These are phyloP conservation scores for Vespertilio murinus DNA, from an alignment of 2,797 vertebrate species.

Conservation along the genomic window DNA sequence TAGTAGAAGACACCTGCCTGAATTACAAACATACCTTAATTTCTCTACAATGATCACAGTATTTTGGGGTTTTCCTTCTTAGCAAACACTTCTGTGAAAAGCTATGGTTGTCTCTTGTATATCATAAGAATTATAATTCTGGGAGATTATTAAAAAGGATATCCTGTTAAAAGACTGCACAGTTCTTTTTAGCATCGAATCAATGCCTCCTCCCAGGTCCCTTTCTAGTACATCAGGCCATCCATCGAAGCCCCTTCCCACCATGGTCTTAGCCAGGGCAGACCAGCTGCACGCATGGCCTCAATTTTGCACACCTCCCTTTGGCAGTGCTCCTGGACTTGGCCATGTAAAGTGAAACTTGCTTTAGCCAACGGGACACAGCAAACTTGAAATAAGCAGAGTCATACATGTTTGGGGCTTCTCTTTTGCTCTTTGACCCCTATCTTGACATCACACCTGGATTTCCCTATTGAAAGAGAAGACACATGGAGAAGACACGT, in stretches of 20 bases:
- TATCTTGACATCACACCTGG: neutral
- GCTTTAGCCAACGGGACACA: neutral
- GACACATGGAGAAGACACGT: fast-evolving
- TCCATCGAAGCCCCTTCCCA: fast-evolving
- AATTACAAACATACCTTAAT: neutral
- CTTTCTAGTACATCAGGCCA: neutral
- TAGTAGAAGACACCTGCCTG: neutral
- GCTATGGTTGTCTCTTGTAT: neutral
- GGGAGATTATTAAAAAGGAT: neutral
- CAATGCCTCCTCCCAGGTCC: neutral
- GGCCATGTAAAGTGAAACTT: neutral
- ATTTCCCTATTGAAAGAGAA: neutral
- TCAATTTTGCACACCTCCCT: fast-evolving
- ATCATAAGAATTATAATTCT: neutral
- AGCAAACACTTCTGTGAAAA: neutral
- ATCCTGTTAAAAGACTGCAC: neutral
- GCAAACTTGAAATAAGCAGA: neutral
- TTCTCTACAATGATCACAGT: neutral
- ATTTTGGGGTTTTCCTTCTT: neutral
- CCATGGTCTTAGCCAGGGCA: fast-evolving
- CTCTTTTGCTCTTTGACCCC: neutral
- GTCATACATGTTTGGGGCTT: fast-evolving
- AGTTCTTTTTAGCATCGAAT: neutral
- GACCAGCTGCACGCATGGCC: fast-evolving
- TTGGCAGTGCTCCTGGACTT: neutral